Evolutionary conservation across 2,113 vertebrate genomes (phyloP).

Genomic region (Lepus europaeus): DNA sequence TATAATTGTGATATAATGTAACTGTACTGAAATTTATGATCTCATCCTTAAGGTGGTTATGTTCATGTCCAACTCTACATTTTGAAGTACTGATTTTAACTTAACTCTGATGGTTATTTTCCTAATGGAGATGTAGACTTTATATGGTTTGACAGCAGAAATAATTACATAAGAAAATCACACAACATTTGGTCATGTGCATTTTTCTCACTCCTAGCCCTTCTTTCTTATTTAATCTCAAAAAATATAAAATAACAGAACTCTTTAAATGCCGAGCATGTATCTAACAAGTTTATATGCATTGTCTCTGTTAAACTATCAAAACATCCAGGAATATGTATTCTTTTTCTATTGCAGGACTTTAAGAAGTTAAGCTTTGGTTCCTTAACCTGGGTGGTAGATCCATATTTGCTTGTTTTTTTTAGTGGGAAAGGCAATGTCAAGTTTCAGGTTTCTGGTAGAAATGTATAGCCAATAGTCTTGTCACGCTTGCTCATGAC

Average conservation of each 20-base stretch:
- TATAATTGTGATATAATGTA: conserved; percentile 69
- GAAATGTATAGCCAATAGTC: neutral
- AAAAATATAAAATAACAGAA: neutral
- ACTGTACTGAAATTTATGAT: conserved; percentile 27
- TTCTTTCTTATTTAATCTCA: neutral
- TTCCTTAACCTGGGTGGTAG: neutral
- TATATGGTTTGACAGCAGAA: neutral
- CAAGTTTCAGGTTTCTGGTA: neutral
- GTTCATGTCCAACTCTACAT: neutral
- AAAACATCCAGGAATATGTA: neutral
- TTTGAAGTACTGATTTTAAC: conserved; percentile 41
- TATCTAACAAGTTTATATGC: neutral
- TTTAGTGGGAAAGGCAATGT: neutral
- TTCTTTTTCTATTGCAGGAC: neutral
- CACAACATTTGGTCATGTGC: neutral
- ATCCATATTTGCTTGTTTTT: neutral
- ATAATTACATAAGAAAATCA: neutral
- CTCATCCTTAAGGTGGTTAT: neutral
- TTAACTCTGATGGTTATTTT: neutral
- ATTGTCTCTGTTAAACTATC: neutral
- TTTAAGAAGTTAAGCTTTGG: neutral
- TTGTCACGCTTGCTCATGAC: neutral
- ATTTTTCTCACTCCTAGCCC: neutral
- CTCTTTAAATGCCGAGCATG: neutral
- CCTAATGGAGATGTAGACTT: neutral